These are phyloP conservation scores for Carassius carassius DNA, from an alignment of 2,113 vertebrate genomes.

Conservation along the genomic window DNA sequence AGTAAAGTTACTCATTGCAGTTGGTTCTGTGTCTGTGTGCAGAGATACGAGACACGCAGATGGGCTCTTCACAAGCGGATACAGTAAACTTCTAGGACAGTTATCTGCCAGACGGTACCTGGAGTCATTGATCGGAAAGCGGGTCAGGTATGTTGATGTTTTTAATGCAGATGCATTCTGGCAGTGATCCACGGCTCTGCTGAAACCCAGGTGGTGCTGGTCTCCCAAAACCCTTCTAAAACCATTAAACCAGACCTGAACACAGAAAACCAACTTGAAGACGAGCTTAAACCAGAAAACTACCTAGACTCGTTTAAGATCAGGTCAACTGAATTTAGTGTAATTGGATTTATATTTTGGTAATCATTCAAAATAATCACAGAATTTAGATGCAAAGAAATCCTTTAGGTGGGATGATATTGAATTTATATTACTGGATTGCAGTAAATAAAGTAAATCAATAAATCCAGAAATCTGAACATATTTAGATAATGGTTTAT, in stretches of 20 bases:
- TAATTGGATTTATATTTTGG: background rate
- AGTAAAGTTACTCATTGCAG: background rate
- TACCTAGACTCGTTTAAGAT: background rate
- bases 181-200: background rate
- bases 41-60: slow-evolving; percentile 91
- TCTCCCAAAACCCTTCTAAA: background rate
- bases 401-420: background rate
- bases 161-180: background rate
- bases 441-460: background rate
- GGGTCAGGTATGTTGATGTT: slow-evolving; percentile 79
- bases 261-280: background rate
- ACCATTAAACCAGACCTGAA: background rate
- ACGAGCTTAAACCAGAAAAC: background rate
- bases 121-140: slow-evolving; percentile 92
- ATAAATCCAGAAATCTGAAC: background rate
- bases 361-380: background rate
- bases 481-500: background rate
- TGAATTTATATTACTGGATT: background rate
- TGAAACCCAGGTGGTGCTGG: background rate
- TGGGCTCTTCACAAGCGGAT: slow-evolving; percentile 91
- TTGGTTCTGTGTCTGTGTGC: slow-evolving; percentile 29
- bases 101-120: slow-evolving; percentile 90
- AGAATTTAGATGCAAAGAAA: background rate
- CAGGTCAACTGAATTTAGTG: background rate
- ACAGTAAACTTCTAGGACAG: slow-evolving; percentile 91